A percentile compares a stretch with the other conserved stretches of the same genome.
Conservation (phyloP, 2,888 invertebrate genomes). For the Glyphotaelius pellucidus region DNA sequence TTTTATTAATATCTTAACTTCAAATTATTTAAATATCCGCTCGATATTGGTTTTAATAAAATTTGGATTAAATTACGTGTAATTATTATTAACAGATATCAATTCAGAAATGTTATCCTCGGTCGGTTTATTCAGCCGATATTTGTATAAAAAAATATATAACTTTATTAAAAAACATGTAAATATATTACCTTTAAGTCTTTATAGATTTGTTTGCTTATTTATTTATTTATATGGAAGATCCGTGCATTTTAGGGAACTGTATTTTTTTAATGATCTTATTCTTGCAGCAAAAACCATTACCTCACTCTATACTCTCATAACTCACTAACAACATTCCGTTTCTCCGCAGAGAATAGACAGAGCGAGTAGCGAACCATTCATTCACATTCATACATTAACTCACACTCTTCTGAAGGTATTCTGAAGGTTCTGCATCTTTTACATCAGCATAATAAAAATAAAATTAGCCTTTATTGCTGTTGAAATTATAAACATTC, state of each 20-base stretch:
- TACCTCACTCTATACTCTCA: neutral
- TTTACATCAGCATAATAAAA: no score
- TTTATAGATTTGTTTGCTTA: neutral
- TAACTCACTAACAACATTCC: no score
- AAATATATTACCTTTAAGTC: neutral
- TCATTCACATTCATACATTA: no score
- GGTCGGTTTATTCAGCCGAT: neutral
- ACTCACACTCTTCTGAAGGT: no score
- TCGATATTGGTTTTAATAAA: neutral
- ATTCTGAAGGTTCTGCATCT: no score
- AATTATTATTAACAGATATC: neutral
- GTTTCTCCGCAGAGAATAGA: no score
- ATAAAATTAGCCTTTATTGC: no score
- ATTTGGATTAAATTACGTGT: neutral
- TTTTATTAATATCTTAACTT: neutral
- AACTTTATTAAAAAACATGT: neutral
- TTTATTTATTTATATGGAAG: neutral
- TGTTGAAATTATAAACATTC: no score
- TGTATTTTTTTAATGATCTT: neutral
- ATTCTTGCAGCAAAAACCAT: neutral
- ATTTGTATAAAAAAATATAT: neutral
- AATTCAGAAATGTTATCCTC: neutral
- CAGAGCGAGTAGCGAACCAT: neutral
- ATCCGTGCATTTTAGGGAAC: neutral
- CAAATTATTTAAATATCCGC: neutral